Evolutionary conservation across 2,113 vertebrate genomes (phyloP).

Genomic region (Channa argus): DNA sequence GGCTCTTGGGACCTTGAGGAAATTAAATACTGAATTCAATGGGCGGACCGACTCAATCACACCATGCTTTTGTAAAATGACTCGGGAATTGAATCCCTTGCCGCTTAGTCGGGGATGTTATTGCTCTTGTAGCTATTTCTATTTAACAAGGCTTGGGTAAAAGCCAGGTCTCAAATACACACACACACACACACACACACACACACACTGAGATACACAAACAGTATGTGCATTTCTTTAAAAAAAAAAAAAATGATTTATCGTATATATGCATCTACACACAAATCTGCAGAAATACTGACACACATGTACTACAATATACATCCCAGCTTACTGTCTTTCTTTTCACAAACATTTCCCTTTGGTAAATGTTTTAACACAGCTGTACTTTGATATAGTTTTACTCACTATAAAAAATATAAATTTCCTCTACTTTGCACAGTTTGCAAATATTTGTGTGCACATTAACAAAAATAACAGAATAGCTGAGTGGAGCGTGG

Average conservation of each 20-base stretch:
- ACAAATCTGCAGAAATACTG: neutral
- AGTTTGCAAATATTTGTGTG: neutral
- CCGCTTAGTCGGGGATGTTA: constrained; percentile 67
- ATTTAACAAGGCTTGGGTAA: constrained; percentile 59
- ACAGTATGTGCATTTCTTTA: neutral
- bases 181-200: constrained; percentile 2
- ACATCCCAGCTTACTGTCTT: neutral
- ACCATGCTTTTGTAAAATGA: constrained; percentile 70
- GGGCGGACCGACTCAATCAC: constrained; percentile 72
- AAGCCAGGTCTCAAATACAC: constrained; percentile 9
- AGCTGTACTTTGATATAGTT: too few species aligned
- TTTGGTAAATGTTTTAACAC: neutral
- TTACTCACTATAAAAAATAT: too few species aligned
- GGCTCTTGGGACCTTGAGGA: constrained; percentile 72
- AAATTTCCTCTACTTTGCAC: neutral
- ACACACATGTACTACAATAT: neutral
- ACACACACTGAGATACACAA: neutral
- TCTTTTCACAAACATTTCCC: neutral
- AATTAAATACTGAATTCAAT: constrained; percentile 78
- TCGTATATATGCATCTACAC: neutral
- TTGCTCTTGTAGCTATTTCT: constrained; percentile 72
- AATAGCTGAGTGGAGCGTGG: too few species aligned
- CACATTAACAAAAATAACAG: too few species aligned
- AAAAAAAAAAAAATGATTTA: neutral
- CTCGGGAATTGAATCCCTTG: constrained; percentile 72